Evolutionary conservation across 2,113 vertebrate species (phyloP).

Genomic region (Dermatemys mawii): DNA sequence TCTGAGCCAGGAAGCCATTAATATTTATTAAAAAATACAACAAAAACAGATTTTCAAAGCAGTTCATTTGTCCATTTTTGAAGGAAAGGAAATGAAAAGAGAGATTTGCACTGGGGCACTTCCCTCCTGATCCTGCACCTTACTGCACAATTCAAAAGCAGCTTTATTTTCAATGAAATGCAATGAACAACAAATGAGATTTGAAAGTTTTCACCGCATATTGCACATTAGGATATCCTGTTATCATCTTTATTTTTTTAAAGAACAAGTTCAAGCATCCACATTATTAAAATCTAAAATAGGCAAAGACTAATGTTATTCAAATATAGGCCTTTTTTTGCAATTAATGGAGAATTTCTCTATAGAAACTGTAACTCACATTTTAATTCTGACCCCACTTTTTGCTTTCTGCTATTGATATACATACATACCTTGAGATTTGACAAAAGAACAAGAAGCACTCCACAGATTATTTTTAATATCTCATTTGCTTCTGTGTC

Average conservation of each 20-base stretch:
- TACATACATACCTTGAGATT: not conserved
- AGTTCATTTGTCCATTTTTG: slow-evolving; percentile 3
- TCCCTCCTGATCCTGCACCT: not conserved
- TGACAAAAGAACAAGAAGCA: slow-evolving; percentile 30
- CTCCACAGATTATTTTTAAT: not conserved
- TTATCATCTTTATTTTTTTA: not conserved
- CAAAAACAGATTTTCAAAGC: not conserved
- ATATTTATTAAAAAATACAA: not conserved
- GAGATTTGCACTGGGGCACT: not conserved
- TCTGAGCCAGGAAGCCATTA: not conserved
- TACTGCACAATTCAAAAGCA: not conserved
- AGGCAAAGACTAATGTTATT: not conserved
- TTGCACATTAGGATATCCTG: not conserved
- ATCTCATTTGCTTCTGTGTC: slow-evolving; percentile 22
- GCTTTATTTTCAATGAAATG: not conserved
- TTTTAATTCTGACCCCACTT: not conserved
- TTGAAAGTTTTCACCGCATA: not conserved
- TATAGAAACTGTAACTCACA: not conserved
- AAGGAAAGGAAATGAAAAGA: not conserved
- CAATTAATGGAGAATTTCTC: not conserved
- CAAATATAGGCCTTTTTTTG: not conserved
- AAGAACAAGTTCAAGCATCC: not conserved
- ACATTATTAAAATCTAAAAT: not conserved
- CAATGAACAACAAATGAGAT: not conserved
- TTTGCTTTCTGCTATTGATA: not conserved